Evolutionary conservation across 2,888 invertebrate species (phyloP), one percentile per base, ranked within the genome.

Genomic region (Poecilus cupreus): DNA sequence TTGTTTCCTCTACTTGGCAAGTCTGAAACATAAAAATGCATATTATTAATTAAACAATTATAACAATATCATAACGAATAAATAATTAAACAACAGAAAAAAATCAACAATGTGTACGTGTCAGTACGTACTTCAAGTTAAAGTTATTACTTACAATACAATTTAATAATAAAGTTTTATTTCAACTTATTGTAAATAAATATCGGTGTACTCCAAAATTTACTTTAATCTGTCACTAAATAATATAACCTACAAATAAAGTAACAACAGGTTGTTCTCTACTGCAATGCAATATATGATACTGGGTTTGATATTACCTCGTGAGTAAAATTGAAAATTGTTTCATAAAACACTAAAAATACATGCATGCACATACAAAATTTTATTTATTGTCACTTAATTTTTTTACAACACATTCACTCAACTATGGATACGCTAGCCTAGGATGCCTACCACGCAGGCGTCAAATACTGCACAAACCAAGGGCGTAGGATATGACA

Each of bases 181-280:
- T 68, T 68, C 8, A 60, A n/a, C 2, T n/a, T 10, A 60, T 5
- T 26, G 24, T 24, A 57, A 57, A 57, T 13, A 37, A 37, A 26
- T 20, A 32, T 1, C 4, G 8, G 51, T 13, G 5, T 51, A 39
- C 8, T 68, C 18, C 18, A 37, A 68, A 68, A 37, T 16, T 60
- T 10, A 10, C 10, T 16, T 43, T 6, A 18, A 39, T 39, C 8
- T 72, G 46, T 32, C 70, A 32, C 13, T 24, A 79, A 78, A 79
- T 70, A 79, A 79, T 51, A 79, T 79, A 79, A 79, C 79, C 79
- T 79, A 20, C 0, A 79, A 70, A 46, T 20, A 18, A 22, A 10
- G 0, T 72, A 13, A 72, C 64, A 77, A 60, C 60, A 77, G 76
- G 77, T 77, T 77, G 77, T 77, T 37, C 22, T 76, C 24, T 24